Conservation (phyloP, 2,113 vertebrate genomes). For the Lates calcarifer region DNA sequence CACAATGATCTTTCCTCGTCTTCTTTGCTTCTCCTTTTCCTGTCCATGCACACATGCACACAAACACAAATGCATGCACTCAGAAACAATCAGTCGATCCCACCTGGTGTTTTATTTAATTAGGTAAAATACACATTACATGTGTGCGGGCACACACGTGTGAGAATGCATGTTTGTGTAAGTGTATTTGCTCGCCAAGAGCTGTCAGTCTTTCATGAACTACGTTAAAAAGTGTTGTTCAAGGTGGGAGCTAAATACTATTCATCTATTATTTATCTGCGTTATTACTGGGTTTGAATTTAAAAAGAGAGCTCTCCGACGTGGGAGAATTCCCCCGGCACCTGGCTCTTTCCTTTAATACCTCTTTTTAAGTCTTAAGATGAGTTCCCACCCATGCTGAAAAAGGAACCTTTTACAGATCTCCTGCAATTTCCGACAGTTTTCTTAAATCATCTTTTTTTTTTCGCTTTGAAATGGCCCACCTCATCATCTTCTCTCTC, state of each 20-base stretch:
- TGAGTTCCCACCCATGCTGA: constrained; percentile 64
- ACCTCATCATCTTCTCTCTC: constrained; percentile 46
- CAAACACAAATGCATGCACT: constrained; percentile 13
- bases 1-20: constrained; percentile 48
- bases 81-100: constrained; percentile 57
- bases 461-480: constrained; percentile 63
- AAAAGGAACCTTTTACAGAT: constrained; percentile 71
- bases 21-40: constrained; percentile 1
- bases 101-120: constrained; percentile 77
- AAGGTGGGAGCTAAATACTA: constrained; percentile 86
- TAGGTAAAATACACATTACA: constrained; percentile 65
- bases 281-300: constrained; percentile 82
- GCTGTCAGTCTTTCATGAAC: constrained; percentile 81
- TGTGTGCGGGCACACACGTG: constrained; percentile 12
- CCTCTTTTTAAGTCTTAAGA: constrained; percentile 81
- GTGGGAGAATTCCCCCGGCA: constrained; percentile 81
- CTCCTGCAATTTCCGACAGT: constrained; percentile 75
- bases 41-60: constrained; percentile 18
- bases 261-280: constrained; percentile 85
- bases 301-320: constrained; percentile 75
- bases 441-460: constrained; percentile 69
- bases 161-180: constrained; percentile 31
- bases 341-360: constrained; percentile 78
- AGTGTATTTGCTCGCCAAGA: constrained; percentile 60
- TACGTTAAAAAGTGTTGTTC: constrained; percentile 82